phyloP scores from a whole-genome alignment of 2,113 vertebrate species.

The Spea bombifrons region DNA sequence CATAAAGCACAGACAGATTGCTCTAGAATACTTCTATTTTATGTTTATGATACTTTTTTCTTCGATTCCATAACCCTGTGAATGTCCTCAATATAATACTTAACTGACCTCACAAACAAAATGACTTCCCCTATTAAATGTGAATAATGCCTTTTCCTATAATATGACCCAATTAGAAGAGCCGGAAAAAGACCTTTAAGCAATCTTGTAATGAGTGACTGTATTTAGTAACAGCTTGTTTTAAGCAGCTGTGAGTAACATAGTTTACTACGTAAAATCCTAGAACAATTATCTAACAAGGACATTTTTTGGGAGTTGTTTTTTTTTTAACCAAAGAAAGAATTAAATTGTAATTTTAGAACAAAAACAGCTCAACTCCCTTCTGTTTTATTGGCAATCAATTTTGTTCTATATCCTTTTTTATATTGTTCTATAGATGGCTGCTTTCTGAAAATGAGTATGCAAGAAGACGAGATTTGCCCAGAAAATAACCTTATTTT shows the following conservation, averaged over 20 bases:
- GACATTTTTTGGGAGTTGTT: background rate
- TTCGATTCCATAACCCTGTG: slow-evolving; percentile 2
- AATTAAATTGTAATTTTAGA: slow-evolving; percentile 36
- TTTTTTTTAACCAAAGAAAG: slow-evolving; percentile 21
- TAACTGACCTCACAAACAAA: slow-evolving; percentile 26
- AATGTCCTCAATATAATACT: slow-evolving; percentile 29
- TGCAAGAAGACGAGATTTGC: slow-evolving; percentile 44
- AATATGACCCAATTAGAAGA: slow-evolving; percentile 37
- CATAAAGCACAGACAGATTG: slow-evolving; percentile 38
- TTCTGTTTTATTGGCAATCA: slow-evolving; percentile 41
- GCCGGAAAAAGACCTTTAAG: slow-evolving; percentile 30
- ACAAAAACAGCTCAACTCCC: slow-evolving; percentile 15
- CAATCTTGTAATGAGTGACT: slow-evolving; percentile 19
- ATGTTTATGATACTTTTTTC: slow-evolving; percentile 23
- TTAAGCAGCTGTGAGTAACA: slow-evolving; percentile 23
- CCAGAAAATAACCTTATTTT: slow-evolving; percentile 45
- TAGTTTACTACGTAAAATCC: slow-evolving; percentile 26
- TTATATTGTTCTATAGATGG: slow-evolving; percentile 36
- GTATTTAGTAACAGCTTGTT: slow-evolving; percentile 30
- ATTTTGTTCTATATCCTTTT: slow-evolving; percentile 27
- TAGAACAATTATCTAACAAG: slow-evolving; percentile 27
- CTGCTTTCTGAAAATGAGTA: slow-evolving; percentile 38
- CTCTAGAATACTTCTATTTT: slow-evolving; percentile 19
- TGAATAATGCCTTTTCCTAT: slow-evolving; percentile 32
- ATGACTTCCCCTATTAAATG: slow-evolving; percentile 29